Evolutionary conservation across 2,113 vertebrate species (phyloP).

Genomic region (Mystacornis crossleyi): DNA sequence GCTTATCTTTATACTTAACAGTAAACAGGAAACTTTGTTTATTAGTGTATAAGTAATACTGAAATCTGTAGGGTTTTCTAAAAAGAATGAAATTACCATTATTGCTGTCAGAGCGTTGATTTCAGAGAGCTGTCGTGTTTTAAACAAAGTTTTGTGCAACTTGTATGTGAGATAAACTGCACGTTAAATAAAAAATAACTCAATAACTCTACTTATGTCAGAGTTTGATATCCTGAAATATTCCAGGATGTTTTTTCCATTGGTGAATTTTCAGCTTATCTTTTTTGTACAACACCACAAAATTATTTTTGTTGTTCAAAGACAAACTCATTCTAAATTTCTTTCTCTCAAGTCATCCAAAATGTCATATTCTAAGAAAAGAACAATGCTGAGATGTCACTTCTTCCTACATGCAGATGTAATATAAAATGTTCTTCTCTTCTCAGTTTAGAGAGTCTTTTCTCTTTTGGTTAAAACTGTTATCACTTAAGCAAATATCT

Average conservation of each 20-base stretch:
- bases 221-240: background rate
- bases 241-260: background rate
- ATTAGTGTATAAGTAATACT: background rate
- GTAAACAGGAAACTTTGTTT: background rate
- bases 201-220: fast-evolving
- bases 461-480: background rate
- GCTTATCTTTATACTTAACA: background rate
- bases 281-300: background rate
- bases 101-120: background rate
- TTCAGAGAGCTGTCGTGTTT: background rate
- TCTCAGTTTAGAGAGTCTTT: background rate
- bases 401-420: background rate
- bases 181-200: background rate
- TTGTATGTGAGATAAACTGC: background rate
- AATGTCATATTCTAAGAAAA: background rate
- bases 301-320: background rate
- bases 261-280: background rate
- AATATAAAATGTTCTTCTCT: background rate
- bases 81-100: background rate
- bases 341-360: background rate
- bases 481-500: background rate
- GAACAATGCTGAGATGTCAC: background rate
- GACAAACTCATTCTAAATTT: background rate
- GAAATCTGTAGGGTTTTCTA: background rate
- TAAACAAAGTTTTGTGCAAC: background rate